phyloP scores from a whole-genome alignment of 1,140 invertebrate species.

The Chelonus insularis region DNA sequence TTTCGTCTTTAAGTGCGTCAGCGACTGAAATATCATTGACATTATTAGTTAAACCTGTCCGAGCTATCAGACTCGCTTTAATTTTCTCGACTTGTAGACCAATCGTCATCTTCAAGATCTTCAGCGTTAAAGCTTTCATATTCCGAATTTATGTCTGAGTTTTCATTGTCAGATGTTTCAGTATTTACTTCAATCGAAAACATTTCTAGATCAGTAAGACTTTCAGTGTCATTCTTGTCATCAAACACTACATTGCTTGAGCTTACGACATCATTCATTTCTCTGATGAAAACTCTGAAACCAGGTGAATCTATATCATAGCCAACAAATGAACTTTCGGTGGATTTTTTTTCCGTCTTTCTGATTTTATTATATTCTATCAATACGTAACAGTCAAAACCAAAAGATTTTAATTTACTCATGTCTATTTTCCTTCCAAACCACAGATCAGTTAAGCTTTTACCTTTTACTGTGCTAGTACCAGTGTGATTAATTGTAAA shows the following conservation, averaged over 20 bases:
- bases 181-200: not conserved
- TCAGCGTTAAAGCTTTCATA: no score
- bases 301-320: slow-evolving; percentile 32
- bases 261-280: slow-evolving; percentile 16
- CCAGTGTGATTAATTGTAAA: slow-evolving; percentile 52
- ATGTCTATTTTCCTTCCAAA: slow-evolving; percentile 27
- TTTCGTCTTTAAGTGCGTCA: not conserved
- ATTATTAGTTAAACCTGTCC: not conserved
- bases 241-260: slow-evolving; percentile 30
- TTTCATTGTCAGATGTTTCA: not conserved
- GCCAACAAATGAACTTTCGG: slow-evolving; percentile 36
- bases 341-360: slow-evolving; percentile 33
- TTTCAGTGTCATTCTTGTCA: slow-evolving; percentile 14
- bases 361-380: slow-evolving; percentile 27
- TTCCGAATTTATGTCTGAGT: not conserved
- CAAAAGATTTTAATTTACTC: slow-evolving; percentile 32
- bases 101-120: no score
- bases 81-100: no score
- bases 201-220: no score
- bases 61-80: no score
- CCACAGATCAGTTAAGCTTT: slow-evolving; percentile 39
- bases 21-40: slow-evolving; percentile 3
- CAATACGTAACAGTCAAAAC: slow-evolving; percentile 32
- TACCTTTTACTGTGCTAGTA: slow-evolving; percentile 38
- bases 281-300: slow-evolving; percentile 22